A percentile compares a stretch with the other conserved stretches of the same genome.
phyloP scores from a whole-genome alignment of 2,888 invertebrate genomes.

The Lasioglossum lativentre region DNA sequence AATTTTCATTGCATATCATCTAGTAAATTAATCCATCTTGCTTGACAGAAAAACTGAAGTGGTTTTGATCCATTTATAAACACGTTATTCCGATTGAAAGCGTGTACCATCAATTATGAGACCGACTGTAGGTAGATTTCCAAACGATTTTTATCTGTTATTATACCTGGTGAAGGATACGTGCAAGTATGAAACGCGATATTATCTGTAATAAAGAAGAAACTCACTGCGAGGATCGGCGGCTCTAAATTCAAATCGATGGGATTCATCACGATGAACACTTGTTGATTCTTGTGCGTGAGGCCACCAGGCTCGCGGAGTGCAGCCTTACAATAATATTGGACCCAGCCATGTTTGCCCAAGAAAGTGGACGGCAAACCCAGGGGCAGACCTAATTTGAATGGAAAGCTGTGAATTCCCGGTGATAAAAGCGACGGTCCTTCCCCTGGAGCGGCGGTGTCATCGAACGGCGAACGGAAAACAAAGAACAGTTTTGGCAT shows the following conservation, averaged over 20 bases:
- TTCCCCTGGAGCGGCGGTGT: slow-evolving; percentile 87
- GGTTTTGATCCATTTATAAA: too few relatives aligned
- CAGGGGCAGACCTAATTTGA: slow-evolving; percentile 95
- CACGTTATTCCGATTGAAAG: too few relatives aligned
- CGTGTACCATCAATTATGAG: too few relatives aligned
- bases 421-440: slow-evolving; percentile 94
- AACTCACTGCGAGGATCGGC: slow-evolving; percentile 93
- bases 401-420: slow-evolving; percentile 97
- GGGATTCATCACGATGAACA: slow-evolving; percentile 98
- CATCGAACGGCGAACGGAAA: slow-evolving; percentile 36
- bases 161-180: not conserved
- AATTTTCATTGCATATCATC: too few relatives aligned
- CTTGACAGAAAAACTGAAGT: too few relatives aligned
- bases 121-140: not conserved
- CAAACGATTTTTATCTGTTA: not conserved
- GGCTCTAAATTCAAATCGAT: slow-evolving; percentile 96
- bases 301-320: slow-evolving; percentile 94
- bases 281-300: slow-evolving; percentile 97
- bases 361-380: slow-evolving; percentile 96
- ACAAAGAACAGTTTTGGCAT: slow-evolving; percentile 53
- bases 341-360: slow-evolving; percentile 97
- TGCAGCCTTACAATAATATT: slow-evolving; percentile 96
- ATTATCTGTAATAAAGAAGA: slow-evolving; percentile 13
- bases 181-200: slow-evolving; percentile 7
- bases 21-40: too few relatives aligned